phyloP scores from a whole-genome alignment of 2,113 vertebrate genomes.

The Microcebus griseorufus region DNA sequence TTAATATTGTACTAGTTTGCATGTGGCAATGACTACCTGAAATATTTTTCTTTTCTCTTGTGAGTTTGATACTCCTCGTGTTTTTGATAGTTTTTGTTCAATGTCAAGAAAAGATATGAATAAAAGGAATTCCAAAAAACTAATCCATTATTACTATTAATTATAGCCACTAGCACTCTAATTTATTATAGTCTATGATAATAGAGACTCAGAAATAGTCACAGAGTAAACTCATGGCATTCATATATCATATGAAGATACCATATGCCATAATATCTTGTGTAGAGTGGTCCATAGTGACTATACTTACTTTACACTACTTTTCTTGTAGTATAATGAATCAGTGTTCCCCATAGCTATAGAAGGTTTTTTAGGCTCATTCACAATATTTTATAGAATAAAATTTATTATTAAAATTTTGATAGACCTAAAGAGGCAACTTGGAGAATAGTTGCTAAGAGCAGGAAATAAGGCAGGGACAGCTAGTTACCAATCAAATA shows the following conservation, averaged over 20 bases:
- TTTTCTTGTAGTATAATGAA: background rate
- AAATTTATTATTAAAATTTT: background rate
- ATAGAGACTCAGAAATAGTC: background rate
- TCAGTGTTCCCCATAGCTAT: background rate
- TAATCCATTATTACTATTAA: background rate
- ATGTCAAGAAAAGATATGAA: background rate
- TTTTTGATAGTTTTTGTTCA: background rate
- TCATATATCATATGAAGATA: background rate
- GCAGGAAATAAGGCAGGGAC: background rate
- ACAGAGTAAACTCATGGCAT: background rate
- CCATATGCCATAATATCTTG: background rate
- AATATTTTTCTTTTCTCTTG: background rate
- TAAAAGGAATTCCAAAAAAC: background rate
- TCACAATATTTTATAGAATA: background rate
- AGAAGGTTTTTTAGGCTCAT: background rate
- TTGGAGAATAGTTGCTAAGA: background rate
- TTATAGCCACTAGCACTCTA: background rate
- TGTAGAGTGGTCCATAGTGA: background rate
- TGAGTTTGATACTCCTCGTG: background rate
- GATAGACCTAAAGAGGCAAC: background rate
- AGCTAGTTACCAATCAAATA: background rate
- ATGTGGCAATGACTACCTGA: background rate
- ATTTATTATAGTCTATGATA: background rate
- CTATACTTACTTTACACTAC: background rate
- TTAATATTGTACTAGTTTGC: background rate